phyloP scores from a whole-genome alignment of 2,113 vertebrate species.

The Marcusenius ussheri region DNA sequence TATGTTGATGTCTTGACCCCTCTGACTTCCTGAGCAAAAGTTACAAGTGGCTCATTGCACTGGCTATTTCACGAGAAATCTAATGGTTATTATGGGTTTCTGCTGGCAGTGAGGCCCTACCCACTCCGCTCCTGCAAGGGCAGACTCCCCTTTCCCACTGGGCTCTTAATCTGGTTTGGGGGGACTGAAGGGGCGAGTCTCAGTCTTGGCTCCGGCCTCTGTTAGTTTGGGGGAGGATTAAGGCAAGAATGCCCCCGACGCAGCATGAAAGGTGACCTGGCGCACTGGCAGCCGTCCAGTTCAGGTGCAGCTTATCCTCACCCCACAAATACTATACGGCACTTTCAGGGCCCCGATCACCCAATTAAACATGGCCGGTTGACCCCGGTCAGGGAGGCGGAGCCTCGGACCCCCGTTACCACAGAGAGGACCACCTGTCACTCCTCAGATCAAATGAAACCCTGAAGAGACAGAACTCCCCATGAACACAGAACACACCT shows the following conservation, averaged over 20 bases:
- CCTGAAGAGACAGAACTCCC: conserved; percentile 53
- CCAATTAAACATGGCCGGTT: conserved; percentile 53
- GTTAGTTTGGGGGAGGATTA: conserved; percentile 52
- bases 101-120: too few species aligned
- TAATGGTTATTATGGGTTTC: not conserved
- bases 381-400: conserved; percentile 53
- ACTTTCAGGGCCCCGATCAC: not conserved
- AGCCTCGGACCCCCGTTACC: conserved; percentile 52
- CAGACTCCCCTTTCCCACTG: conserved; percentile 35
- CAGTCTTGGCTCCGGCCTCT: conserved; percentile 44
- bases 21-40: not conserved
- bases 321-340: not conserved
- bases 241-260: conserved; percentile 38
- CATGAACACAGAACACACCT: conserved; percentile 56
- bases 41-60: not conserved
- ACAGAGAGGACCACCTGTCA: conserved; percentile 54
- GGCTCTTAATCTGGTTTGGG: conserved; percentile 54
- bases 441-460: conserved; percentile 59
- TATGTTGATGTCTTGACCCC: not conserved
- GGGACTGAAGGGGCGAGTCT: conserved; percentile 46
- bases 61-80: not conserved
- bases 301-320: conserved; percentile 48
- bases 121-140: conserved; percentile 16
- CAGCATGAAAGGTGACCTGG: conserved; percentile 45
- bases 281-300: conserved; percentile 36